These are phyloP conservation scores for Drosophila sturtevanti DNA, from an alignment of 1,140 invertebrate species.

Conservation along the genomic window DNA sequence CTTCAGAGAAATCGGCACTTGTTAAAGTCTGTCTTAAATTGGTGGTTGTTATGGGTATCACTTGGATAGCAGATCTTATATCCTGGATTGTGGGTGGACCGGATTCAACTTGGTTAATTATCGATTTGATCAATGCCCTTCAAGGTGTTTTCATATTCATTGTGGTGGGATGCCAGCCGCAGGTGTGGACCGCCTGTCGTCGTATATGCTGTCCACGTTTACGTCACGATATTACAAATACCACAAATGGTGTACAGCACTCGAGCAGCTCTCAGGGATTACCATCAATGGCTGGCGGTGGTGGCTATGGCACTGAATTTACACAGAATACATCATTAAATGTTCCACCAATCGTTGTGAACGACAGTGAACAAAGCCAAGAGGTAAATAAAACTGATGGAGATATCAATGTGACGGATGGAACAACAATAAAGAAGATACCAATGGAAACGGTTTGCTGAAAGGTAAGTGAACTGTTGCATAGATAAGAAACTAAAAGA, in stretches of 20 bases:
- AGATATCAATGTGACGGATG: conserved; percentile 14
- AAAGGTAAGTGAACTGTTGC: conserved; percentile 36
- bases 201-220: conserved; percentile 85
- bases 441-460: conserved; percentile 85
- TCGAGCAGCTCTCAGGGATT: conserved; percentile 89
- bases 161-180: conserved; percentile 94
- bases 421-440: conserved; percentile 59
- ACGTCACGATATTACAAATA: conserved; percentile 84
- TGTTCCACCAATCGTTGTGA: conserved; percentile 61
- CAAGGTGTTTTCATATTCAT: conserved; percentile 95
- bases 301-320: conserved; percentile 84
- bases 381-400: conserved; percentile 1
- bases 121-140: conserved; percentile 91
- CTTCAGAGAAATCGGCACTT: conserved; percentile 90
- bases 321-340: conserved; percentile 89
- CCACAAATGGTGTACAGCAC: conserved; percentile 84
- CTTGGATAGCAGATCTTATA: conserved; percentile 92
- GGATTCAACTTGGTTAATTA: conserved; percentile 90
- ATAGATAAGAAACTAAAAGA: background rate
- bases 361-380: conserved; percentile 14
- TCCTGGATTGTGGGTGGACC: conserved; percentile 90
- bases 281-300: conserved; percentile 90
- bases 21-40: conserved; percentile 92
- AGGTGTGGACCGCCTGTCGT: conserved; percentile 88
- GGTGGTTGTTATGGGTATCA: conserved; percentile 93